Evolutionary conservation across 1,140 invertebrate species (phyloP), one percentile per base, ranked within the genome.

Genomic region (Drosophila fuyamai): DNA sequence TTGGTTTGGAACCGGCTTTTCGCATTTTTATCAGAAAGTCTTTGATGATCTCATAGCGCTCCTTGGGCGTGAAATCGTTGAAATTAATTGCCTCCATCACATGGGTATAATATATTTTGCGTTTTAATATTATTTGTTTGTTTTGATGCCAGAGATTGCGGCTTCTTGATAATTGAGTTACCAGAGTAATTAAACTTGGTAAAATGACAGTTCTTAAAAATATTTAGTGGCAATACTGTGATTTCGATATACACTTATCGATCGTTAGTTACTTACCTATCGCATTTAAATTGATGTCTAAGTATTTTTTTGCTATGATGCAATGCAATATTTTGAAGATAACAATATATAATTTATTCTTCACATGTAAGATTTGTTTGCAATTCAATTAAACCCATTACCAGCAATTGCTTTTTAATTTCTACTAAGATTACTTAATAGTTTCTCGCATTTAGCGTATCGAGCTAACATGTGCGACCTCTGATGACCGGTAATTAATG

Each of bases 1-100:
- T 78, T 7, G 60, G 35, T 48, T 78, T 70, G 6, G 80, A 74
- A 14, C 72, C 50, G 2, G 68, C 77, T 2, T 46, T 40, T 0
- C 40, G 65, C 84, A 83, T 83, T 63, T 88, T 88, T 0, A 65
- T 58, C 10, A 88, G 77, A 36, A 88, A 89, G 0, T 51, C 68
- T 9, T 53, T 75, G 12, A 88, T 88, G 7, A 88, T 88, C 12
- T 89, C 84, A 29, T 80, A 60, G 5, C 84, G 80, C 29, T 88
- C 84, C 8, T 44, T 74, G 13, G 16, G 32, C 5, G 84, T 55
- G 23, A 89, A 88, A 13, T 88, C 84, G 41, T 83, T 75, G 10
- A 88, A 88, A 58, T 88, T 81, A 8, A 88, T 81, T 1, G 59
- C 40, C 23, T 88, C 84, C 84, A 88, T 88, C 53, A 48, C 4